These are phyloP conservation scores for Puma concolor DNA, from an alignment of 2,113 vertebrate genomes.

Conservation along the genomic window DNA sequence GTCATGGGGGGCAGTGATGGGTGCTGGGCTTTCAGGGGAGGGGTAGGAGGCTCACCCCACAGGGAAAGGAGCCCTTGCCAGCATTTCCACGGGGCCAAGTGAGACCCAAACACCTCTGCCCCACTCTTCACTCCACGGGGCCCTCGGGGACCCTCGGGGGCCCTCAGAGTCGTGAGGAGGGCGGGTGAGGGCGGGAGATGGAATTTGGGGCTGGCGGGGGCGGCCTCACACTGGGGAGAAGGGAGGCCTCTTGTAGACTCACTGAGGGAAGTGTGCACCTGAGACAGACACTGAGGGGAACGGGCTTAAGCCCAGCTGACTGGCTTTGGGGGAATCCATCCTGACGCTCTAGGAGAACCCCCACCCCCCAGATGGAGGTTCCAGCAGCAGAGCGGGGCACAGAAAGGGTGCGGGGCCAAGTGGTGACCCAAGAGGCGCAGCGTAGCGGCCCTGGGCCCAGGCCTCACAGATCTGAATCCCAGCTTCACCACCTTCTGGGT, in stretches of 20 bases:
- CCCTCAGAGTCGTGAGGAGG: background rate
- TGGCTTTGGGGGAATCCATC: background rate
- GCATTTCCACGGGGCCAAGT: background rate
- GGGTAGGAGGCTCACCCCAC: too few relatives aligned
- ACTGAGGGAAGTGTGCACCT: background rate
- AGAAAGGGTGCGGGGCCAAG: background rate
- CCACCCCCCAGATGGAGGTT: accelerated
- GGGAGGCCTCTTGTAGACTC: background rate
- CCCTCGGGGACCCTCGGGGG: background rate
- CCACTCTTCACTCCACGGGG: background rate
- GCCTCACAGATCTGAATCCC: background rate
- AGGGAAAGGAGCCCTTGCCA: background rate
- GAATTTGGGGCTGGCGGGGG: background rate
- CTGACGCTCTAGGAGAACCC: accelerated
- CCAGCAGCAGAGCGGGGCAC: accelerated
- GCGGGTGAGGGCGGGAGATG: background rate
- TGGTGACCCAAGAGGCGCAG: too few relatives aligned
- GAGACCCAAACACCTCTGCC: background rate
- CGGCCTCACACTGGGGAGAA: background rate
- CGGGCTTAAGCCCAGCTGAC: background rate
- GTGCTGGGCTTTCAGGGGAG: background rate
- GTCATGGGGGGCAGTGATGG: background rate
- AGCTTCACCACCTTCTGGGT: background rate
- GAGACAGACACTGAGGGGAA: background rate
- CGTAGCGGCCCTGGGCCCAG: accelerated